These are phyloP conservation scores for Crioceris asparagi DNA, from an alignment of 2,888 invertebrate species.

Conservation along the genomic window DNA sequence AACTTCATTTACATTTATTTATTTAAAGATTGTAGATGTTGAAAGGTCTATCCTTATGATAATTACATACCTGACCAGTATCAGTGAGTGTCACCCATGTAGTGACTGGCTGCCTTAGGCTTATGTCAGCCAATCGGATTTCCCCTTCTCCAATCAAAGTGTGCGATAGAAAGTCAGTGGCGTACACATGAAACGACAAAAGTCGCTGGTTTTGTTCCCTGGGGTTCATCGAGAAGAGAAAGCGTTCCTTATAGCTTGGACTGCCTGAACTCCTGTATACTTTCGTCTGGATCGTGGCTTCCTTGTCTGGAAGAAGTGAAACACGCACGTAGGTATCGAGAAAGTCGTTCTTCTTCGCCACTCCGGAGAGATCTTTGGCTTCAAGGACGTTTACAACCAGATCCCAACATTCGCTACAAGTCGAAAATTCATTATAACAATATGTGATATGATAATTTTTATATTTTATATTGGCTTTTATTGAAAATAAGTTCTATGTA, in stretches of 20 bases:
- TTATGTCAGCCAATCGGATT: slow-evolving; percentile 52
- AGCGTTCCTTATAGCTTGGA: slow-evolving; percentile 65
- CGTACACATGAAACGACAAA: slow-evolving; percentile 58
- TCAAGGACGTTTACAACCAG: slow-evolving; percentile 65
- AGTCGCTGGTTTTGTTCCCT: slow-evolving; percentile 47
- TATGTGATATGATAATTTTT: too few species aligned
- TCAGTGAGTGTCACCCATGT: slow-evolving; percentile 72
- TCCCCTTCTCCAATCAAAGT: slow-evolving; percentile 59
- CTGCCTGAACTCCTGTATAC: slow-evolving; percentile 57
- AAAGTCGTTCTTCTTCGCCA: slow-evolving; percentile 46
- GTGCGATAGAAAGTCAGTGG: slow-evolving; percentile 51
- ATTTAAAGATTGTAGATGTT: too few species aligned
- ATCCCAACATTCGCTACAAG: slow-evolving; percentile 39
- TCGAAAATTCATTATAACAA: too few species aligned
- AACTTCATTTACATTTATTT: too few species aligned
- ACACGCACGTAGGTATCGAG: slow-evolving; percentile 65
- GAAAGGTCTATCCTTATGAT: too few species aligned
- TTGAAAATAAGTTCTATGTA: too few species aligned
- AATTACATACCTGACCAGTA: slow-evolving; percentile 52
- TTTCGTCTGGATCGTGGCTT: slow-evolving; percentile 56
- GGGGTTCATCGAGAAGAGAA: slow-evolving; percentile 53
- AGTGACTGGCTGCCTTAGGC: slow-evolving; percentile 54
- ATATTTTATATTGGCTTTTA: too few species aligned
- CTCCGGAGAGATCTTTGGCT: slow-evolving; percentile 59
- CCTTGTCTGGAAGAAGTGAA: slow-evolving; percentile 60